These are phyloP conservation scores for Oxytorus armatus DNA, from an alignment of 2,888 invertebrate genomes.

Conservation along the genomic window DNA sequence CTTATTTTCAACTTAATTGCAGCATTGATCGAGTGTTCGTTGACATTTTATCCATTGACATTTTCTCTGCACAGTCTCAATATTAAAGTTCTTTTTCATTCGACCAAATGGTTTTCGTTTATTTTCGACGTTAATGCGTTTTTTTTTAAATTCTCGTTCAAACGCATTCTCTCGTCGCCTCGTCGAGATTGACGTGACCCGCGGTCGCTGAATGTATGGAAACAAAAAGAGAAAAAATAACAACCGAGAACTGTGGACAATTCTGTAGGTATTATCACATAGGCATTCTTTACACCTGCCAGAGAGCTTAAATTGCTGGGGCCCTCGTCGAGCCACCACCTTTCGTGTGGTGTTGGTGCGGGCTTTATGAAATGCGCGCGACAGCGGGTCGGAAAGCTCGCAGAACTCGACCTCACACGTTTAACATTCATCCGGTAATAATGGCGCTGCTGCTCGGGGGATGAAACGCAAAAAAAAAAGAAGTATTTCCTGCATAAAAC, in stretches of 20 bases:
- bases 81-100: background rate
- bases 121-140: conserved; percentile 9
- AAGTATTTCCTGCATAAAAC: conserved; percentile 27
- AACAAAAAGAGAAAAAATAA: conserved; percentile 38
- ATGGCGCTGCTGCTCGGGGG: conserved; percentile 39
- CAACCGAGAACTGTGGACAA: conserved; percentile 31
- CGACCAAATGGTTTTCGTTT: background rate
- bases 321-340: conserved; percentile 3
- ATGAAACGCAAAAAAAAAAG: conserved; percentile 42
- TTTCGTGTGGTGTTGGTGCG: conserved; percentile 31
- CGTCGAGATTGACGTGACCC: conserved; percentile 43
- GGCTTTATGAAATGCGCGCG: conserved; percentile 58
- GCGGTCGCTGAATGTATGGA: conserved; percentile 9
- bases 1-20: no score
- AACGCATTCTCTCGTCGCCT: conserved; percentile 38
- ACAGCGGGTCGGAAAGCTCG: conserved; percentile 47
- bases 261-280: conserved; percentile 56
- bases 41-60: background rate
- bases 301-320: conserved; percentile 48
- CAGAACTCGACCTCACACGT: conserved; percentile 51
- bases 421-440: conserved; percentile 62
- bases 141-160: conserved; percentile 46
- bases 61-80: background rate
- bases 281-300: conserved; percentile 61
- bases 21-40: background rate